These are phyloP conservation scores for Leucophenga varia DNA, from an alignment of 1,140 invertebrate species.

Conservation along the genomic window DNA sequence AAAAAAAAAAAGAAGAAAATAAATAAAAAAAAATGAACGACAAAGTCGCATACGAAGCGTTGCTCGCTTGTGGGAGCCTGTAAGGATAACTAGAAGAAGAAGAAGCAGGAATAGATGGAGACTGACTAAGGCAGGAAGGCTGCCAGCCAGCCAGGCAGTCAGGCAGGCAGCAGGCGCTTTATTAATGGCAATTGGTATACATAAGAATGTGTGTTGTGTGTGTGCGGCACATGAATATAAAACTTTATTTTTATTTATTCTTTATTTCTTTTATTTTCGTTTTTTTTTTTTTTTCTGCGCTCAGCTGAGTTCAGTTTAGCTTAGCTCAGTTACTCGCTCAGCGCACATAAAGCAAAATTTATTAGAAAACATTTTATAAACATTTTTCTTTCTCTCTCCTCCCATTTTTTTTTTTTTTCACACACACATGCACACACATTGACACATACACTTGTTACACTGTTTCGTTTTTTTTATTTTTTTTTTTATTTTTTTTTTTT, in stretches of 20 bases:
- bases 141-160: no score
- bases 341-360: constrained; percentile 53
- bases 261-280: constrained; percentile 6
- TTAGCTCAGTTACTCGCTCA: constrained; percentile 5
- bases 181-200: constrained; percentile 47
- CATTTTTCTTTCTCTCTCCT: constrained; percentile 42
- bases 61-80: no score
- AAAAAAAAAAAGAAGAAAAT: no score
- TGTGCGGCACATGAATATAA: constrained; percentile 50
- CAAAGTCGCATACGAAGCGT: no score
- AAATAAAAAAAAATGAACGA: no score
- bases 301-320: no score
- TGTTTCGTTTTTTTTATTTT: not conserved
- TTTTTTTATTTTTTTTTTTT: not conserved
- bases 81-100: no score
- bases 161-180: constrained; percentile 13
- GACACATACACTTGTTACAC: constrained; percentile 2
- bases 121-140: no score
- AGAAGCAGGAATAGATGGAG: no score
- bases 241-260: constrained; percentile 51
- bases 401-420: no score
- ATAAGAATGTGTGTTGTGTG: constrained; percentile 24
- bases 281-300: constrained; percentile 2
- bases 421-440: constrained; percentile 14
- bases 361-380: constrained; percentile 54